These are phyloP conservation scores for Ischnus inquisitorius DNA, from an alignment of 2,888 invertebrate species.

Conservation along the genomic window DNA sequence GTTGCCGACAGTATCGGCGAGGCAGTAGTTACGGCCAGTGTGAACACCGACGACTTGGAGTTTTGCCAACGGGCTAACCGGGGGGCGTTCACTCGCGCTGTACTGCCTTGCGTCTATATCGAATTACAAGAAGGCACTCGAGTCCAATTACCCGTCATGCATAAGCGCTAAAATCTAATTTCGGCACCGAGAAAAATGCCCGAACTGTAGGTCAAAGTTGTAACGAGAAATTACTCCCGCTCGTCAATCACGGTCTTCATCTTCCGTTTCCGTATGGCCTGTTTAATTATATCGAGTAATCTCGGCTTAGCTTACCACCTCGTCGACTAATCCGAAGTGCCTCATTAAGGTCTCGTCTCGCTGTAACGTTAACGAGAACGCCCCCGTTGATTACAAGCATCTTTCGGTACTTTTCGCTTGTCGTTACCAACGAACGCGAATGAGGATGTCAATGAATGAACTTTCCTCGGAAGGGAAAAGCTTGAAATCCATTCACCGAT, in stretches of 20 bases:
- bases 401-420: slow-evolving; percentile 41
- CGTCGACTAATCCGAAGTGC: slow-evolving; percentile 48
- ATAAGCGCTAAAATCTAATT: slow-evolving; percentile 40
- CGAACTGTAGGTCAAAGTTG: slow-evolving; percentile 15
- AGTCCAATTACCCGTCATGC: slow-evolving; percentile 58
- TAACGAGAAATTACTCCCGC: background rate
- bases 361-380: slow-evolving; percentile 32
- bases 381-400: slow-evolving; percentile 46
- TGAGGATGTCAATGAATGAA: slow-evolving; percentile 24
- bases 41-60: slow-evolving; percentile 56
- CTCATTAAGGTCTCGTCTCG: slow-evolving; percentile 62
- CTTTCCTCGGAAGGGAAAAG: slow-evolving; percentile 26
- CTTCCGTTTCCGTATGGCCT: background rate
- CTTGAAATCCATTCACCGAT: slow-evolving; percentile 56
- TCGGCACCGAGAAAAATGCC: slow-evolving; percentile 5
- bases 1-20: slow-evolving; percentile 49
- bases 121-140: slow-evolving; percentile 64
- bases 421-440: slow-evolving; percentile 46
- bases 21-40: slow-evolving; percentile 48
- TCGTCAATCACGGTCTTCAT: background rate
- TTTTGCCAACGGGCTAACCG: slow-evolving; percentile 56
- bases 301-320: background rate
- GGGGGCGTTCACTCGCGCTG: slow-evolving; percentile 35
- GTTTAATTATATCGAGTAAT: slow-evolving; percentile 27
- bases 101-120: slow-evolving; percentile 57